These are phyloP conservation scores for Pituophis catenifer DNA, from an alignment of 2,113 vertebrate species.

Conservation along the genomic window DNA sequence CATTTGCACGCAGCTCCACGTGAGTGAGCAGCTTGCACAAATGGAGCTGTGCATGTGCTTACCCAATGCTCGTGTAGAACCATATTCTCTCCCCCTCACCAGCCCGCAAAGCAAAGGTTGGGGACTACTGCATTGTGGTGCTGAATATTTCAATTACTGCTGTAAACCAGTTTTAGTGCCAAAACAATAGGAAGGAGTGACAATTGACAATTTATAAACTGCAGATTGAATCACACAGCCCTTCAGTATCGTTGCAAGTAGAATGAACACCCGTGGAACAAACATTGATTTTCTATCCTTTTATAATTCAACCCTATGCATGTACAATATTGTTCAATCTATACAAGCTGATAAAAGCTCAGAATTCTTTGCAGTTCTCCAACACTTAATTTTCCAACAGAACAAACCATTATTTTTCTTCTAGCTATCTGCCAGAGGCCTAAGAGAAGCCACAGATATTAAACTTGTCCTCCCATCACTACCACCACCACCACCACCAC, in stretches of 20 bases:
- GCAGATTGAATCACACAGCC: neutral
- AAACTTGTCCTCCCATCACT: neutral
- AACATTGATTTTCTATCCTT: neutral
- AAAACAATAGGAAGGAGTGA: neutral
- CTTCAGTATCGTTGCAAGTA: neutral
- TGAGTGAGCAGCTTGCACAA: neutral
- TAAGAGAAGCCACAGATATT: neutral
- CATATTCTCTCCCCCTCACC: neutral
- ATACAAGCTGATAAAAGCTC: neutral
- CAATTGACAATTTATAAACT: neutral
- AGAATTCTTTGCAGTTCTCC: neutral
- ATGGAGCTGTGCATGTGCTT: neutral
- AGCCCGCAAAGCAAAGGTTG: neutral
- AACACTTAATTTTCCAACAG: neutral
- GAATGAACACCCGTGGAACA: neutral
- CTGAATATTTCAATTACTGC: neutral
- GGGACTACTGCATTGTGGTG: neutral
- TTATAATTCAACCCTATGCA: neutral
- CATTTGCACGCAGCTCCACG: neutral
- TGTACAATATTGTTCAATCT: neutral
- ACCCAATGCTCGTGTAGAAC: neutral
- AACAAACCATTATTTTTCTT: neutral
- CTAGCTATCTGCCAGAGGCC: neutral
- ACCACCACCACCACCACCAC: neutral
- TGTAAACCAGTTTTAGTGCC: neutral